phyloP scores from a whole-genome alignment of 2,888 invertebrate genomes.

The Halocaridina rubra region DNA sequence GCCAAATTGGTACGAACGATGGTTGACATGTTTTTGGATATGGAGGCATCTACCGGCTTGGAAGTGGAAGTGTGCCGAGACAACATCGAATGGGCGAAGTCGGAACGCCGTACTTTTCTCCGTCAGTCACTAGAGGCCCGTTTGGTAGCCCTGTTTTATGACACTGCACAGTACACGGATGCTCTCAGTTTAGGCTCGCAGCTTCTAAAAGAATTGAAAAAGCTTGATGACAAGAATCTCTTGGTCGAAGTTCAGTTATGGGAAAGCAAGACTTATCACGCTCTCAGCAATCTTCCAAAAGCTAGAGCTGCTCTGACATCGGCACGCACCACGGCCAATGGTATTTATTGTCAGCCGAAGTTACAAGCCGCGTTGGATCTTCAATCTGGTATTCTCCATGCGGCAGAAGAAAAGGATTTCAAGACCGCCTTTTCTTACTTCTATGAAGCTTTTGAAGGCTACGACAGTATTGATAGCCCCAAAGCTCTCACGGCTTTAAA shows the following conservation, averaged over 20 bases:
- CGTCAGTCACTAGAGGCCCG: conserved; percentile 95
- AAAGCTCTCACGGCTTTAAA: conserved; percentile 96
- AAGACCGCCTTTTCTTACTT: conserved; percentile 99
- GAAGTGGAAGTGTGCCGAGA: conserved; percentile 86
- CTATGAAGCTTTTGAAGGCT: conserved; percentile 99
- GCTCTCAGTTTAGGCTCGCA: conserved; percentile 86
- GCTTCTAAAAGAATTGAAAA: conserved; percentile 94
- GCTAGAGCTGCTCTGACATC: conserved; percentile 96
- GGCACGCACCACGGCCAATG: conserved; percentile 98
- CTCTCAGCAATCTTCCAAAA: conserved; percentile 94
- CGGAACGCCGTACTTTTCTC: conserved; percentile 95
- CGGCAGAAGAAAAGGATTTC: conserved; percentile 99
- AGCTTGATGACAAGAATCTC: conserved; percentile 98
- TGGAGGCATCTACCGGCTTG: conserved; percentile 95
- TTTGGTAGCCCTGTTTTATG: conserved; percentile 93
- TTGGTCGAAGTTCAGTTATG: conserved; percentile 92
- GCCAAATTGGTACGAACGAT: conserved; percentile 96
- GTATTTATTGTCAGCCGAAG: conserved; percentile 98
- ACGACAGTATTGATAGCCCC: conserved; percentile 89
- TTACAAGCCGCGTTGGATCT: conserved; percentile 97
- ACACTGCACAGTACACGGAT: conserved; percentile 89
- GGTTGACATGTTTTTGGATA: conserved; percentile 96
- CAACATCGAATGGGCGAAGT: conserved; percentile 96
- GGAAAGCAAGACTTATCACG: conserved; percentile 99
- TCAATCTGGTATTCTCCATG: conserved; percentile 84